Conservation (phyloP, 2,888 invertebrate genomes). For the Troides helena region DNA sequence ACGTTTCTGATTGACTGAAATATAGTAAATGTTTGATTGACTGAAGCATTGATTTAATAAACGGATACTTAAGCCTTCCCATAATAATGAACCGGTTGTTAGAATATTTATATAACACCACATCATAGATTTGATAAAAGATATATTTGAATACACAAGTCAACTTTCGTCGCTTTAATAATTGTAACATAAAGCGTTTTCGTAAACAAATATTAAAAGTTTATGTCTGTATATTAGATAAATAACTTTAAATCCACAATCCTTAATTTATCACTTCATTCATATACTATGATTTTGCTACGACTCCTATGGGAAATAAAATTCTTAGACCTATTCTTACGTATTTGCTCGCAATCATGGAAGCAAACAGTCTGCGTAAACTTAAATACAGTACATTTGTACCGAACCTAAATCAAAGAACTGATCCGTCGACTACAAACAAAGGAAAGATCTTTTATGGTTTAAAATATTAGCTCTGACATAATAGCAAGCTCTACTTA, state of each 20-base stretch:
- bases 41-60: not conserved
- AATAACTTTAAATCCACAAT: too few species aligned
- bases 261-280: too few species aligned
- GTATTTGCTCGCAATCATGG: conserved; percentile 22
- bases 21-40: too few species aligned
- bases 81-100: not conserved
- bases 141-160: not conserved
- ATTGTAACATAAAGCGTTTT: too few species aligned
- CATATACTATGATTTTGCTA: not conserved
- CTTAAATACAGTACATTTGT: conserved; percentile 19
- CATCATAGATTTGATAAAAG: not conserved
- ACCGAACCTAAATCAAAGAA: conserved; percentile 10
- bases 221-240: too few species aligned
- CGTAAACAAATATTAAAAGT: too few species aligned
- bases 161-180: too few species aligned
- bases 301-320: not conserved
- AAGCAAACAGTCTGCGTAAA: conserved; percentile 20
- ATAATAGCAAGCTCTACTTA: not conserved
- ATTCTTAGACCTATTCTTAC: conserved; percentile 11
- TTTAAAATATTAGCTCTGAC: not conserved
- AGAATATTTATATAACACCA: not conserved
- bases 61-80: not conserved
- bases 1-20: too few species aligned
- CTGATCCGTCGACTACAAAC: conserved; percentile 1
- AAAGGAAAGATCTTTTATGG: not conserved